Evolutionary conservation across 1,140 invertebrate genomes (phyloP).

Genomic region (Lutraria rhynchaena): DNA sequence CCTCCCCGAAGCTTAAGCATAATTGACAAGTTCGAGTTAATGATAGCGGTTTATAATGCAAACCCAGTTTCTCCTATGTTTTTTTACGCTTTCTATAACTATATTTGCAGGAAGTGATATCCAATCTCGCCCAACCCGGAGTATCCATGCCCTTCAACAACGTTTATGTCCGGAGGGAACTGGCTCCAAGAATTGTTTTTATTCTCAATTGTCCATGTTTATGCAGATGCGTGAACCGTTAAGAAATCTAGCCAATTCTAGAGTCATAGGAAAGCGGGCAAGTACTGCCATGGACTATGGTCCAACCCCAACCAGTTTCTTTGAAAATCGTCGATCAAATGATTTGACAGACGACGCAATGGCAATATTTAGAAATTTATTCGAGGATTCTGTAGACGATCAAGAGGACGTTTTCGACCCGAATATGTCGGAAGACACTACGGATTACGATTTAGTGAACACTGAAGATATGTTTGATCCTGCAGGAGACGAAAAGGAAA

Average conservation of each 20-base stretch:
- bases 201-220: constrained; percentile 26
- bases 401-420: no score
- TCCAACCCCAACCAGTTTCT: not conserved
- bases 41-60: no score
- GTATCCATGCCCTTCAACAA: constrained; percentile 19
- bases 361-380: not conserved
- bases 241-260: constrained; percentile 6
- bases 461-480: no score
- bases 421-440: no score
- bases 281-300: not conserved
- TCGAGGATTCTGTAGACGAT: not conserved
- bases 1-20: no score
- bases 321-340: not conserved
- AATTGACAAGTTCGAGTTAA: no score
- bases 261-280: constrained; percentile 32
- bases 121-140: no score
- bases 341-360: not conserved
- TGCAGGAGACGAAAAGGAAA: no score
- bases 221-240: constrained; percentile 39
- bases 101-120: no score
- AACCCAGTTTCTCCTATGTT: no score
- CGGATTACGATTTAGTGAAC: no score
- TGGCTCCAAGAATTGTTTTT: constrained; percentile 23
- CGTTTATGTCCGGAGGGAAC: constrained; percentile 28
- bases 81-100: no score